These are phyloP conservation scores for Xiphophorus hellerii DNA, from an alignment of 2,113 vertebrate species.

Conservation along the genomic window DNA sequence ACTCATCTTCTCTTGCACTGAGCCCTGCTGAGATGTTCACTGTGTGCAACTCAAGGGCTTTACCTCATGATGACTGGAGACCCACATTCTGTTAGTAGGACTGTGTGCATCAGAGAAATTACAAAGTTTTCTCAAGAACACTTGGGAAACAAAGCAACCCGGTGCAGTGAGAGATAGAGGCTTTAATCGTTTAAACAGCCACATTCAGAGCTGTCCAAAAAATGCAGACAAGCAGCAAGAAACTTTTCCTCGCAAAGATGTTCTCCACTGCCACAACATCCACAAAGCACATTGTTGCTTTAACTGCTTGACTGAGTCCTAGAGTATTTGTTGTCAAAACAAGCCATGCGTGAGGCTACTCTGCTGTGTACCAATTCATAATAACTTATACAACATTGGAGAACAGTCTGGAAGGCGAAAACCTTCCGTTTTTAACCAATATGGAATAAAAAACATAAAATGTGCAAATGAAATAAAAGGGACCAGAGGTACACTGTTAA, in stretches of 20 bases:
- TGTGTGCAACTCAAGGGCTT: neutral
- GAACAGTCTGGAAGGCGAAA: neutral
- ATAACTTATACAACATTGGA: neutral
- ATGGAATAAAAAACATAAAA: neutral
- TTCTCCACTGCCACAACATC: neutral
- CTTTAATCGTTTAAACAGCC: conserved; percentile 11
- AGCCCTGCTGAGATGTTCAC: neutral
- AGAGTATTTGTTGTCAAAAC: conserved; percentile 13
- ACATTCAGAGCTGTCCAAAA: conserved; percentile 17
- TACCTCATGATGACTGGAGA: neutral
- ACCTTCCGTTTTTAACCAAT: neutral
- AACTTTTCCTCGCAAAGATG: neutral
- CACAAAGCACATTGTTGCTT: conserved; percentile 8
- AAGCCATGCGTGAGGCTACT: conserved; percentile 17
- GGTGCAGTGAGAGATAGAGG: neutral
- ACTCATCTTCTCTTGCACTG: neutral
- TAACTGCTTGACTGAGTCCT: conserved; percentile 2
- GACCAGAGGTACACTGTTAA: neutral
- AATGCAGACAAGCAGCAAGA: neutral
- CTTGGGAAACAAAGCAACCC: conserved; percentile 10
- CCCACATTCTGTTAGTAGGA: conserved; percentile 12
- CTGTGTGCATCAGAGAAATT: conserved; percentile 18
- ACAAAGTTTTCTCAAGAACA: conserved; percentile 10
- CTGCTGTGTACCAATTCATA: conserved; percentile 1
- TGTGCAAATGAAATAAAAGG: neutral